Evolutionary conservation across 2,888 invertebrate genomes (phyloP).

Genomic region (Tachina lurida): DNA sequence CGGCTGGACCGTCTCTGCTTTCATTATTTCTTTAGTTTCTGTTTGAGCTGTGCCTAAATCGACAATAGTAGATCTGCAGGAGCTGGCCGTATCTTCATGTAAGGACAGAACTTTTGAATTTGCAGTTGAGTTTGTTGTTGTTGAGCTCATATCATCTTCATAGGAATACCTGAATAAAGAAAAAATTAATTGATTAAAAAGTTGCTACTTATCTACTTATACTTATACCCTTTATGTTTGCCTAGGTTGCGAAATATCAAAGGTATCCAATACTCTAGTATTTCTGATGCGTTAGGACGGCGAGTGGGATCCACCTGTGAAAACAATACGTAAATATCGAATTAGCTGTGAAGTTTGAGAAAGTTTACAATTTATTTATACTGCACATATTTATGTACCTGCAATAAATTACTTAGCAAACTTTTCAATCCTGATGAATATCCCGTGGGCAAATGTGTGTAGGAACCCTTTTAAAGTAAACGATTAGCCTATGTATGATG

Average conservation of each 20-base stretch:
- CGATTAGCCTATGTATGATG: neutral
- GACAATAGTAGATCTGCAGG: slow-evolving; percentile 48
- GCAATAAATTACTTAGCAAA: slow-evolving; percentile 86
- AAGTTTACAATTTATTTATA: slow-evolving; percentile 42
- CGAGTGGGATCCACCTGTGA: slow-evolving; percentile 84
- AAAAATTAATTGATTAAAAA: neutral
- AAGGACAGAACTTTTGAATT: slow-evolving; percentile 71
- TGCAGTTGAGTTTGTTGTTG: slow-evolving; percentile 59
- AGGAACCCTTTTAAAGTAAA: slow-evolving; percentile 84
- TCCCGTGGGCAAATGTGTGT: slow-evolving; percentile 86
- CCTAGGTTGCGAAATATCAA: slow-evolving; percentile 82
- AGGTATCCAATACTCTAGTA: slow-evolving; percentile 84
- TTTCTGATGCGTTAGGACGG: slow-evolving; percentile 86
- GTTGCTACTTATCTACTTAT: neutral
- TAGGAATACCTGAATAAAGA: slow-evolving; percentile 77
- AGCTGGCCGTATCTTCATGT: slow-evolving; percentile 53
- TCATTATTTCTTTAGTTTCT: slow-evolving; percentile 81
- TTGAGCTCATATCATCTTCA: slow-evolving; percentile 76
- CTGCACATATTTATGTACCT: slow-evolving; percentile 77
- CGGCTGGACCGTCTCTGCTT: slow-evolving; percentile 80
- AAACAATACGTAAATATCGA: neutral
- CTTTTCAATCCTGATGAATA: slow-evolving; percentile 87
- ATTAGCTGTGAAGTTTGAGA: neutral
- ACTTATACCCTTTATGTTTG: slow-evolving; percentile 80
- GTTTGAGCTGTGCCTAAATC: slow-evolving; percentile 79